phyloP scores from a whole-genome alignment of 2,113 vertebrate genomes.

The Recurvirostra avosetta region DNA sequence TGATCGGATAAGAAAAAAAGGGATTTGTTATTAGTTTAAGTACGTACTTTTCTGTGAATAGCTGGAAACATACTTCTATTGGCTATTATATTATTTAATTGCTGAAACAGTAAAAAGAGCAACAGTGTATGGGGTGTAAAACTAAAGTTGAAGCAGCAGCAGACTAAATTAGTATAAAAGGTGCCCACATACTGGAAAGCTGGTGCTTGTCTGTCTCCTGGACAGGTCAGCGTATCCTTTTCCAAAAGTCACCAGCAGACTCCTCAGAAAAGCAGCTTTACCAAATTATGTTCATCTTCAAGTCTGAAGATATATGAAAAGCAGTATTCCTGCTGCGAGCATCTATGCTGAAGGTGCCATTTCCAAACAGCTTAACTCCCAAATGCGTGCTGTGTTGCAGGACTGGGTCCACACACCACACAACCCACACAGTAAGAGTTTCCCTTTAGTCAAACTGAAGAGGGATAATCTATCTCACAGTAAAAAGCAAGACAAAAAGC shows the following conservation, averaged over 20 bases:
- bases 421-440: not conserved
- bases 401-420: not conserved
- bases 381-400: not conserved
- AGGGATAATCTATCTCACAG: not conserved
- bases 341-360: not conserved
- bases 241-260: not conserved
- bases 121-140: not conserved
- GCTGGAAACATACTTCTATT: not conserved
- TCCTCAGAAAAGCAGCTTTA: not conserved
- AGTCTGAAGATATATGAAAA: not conserved
- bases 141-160: not conserved
- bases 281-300: not conserved
- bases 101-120: not conserved
- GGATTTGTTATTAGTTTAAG: conserved; percentile 21
- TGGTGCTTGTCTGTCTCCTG: not conserved
- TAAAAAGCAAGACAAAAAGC: not conserved
- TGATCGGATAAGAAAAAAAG: not conserved
- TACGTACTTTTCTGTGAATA: not conserved
- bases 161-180: not conserved
- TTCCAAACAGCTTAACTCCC: not conserved
- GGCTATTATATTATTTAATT: not conserved
- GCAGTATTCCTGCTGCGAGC: not conserved
- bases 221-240: not conserved
- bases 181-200: not conserved
- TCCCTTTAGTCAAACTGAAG: not conserved